Evolutionary conservation across 2,888 invertebrate genomes (phyloP), one percentile per base, ranked within the genome.

Genomic region (Chloromyia formosa): DNA sequence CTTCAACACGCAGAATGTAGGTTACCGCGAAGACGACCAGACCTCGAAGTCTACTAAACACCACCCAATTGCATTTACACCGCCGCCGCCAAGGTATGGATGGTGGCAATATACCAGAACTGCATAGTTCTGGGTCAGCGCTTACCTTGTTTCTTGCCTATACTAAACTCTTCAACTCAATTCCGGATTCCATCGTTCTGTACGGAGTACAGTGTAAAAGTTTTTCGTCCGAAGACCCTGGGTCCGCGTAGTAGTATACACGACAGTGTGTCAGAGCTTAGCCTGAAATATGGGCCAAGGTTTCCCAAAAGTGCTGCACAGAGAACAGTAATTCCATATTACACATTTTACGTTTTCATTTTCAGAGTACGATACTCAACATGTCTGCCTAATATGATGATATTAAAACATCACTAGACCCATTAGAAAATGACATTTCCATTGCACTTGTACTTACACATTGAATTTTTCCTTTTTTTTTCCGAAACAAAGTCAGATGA

Each of bases 221-320:
- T 35, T 22, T 45, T 66, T 66, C 49, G 66, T 66, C 12, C 66
- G 45, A 49, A n/a, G n/a, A 45, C 22, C 42, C 35, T 45, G 22
- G 22, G 35, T 45, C 16, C 20, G 18, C 22, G 45, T 35, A 16
- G 49, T 49, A 3, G 49, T 49, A 3, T 22, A 45, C 27, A 35
- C 3, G 27, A 7, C 7, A 35, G 27, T 35, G 7, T 35, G 27
- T 35, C 27, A 35, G 27, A 35, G 27, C 27, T 4, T 35, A 7
- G 27, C 27, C 27, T 35, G 2, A 40, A 71, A 71, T 71, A 35
- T 71, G 56, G 71, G 71, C 18, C 71, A 71, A 71, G 71, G 71
- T 56, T 58, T 14, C 42, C 35, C 69, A 71, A 58, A 71, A 71
- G 71, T 71, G 56, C 71, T 56, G 56, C 58, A 71, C 42, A 71